Evolutionary conservation across 2,113 vertebrate genomes (phyloP).

Genomic region (Ramphastos sulfuratus): DNA sequence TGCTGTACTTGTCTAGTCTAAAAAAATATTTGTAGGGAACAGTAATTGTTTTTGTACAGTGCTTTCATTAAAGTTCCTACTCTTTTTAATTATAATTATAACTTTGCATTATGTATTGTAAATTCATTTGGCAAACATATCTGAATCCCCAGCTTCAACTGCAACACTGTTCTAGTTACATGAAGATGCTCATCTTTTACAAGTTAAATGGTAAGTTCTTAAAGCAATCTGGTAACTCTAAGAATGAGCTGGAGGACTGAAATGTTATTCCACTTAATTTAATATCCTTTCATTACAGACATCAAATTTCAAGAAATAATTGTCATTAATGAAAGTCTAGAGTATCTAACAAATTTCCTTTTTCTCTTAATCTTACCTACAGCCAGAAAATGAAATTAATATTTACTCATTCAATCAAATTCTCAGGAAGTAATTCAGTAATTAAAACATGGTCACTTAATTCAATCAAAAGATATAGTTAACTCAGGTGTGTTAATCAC

Average conservation of each 20-base stretch:
- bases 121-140: not conserved
- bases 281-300: not conserved
- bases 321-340: not conserved
- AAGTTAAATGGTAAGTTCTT: not conserved
- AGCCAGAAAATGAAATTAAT: not conserved
- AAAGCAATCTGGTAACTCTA: not conserved
- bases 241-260: not conserved
- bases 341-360: not conserved
- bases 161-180: not conserved
- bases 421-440: not conserved
- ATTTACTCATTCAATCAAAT: not conserved
- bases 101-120: not conserved
- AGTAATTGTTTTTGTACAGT: not conserved
- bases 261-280: not conserved
- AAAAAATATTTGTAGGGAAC: not conserved
- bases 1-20: not conserved
- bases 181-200: not conserved
- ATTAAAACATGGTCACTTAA: not conserved
- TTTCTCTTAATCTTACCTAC: not conserved
- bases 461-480: not conserved
- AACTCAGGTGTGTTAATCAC: not conserved
- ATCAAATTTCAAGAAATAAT: not conserved
- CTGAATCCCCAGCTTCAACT: not conserved
- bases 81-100: slow-evolving; percentile 5
- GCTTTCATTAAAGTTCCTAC: not conserved